These are phyloP conservation scores for Globodera rostochiensis DNA, from an alignment of 1,140 invertebrate genomes.

Conservation along the genomic window DNA sequence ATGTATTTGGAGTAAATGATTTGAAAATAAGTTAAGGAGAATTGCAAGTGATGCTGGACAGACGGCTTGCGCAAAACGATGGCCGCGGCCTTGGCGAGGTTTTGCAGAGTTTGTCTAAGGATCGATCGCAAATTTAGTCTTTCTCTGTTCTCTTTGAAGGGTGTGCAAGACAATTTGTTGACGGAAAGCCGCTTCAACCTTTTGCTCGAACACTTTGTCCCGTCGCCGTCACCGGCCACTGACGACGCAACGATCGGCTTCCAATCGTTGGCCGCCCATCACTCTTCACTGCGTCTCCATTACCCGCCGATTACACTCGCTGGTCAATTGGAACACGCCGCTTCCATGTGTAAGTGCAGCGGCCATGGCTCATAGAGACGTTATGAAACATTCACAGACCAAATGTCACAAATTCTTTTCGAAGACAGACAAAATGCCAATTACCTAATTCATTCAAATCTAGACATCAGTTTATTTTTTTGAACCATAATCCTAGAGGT, in stretches of 20 bases:
- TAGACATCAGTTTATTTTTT: no score
- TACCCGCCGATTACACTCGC: constrained; percentile 48
- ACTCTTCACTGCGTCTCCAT: constrained; percentile 40
- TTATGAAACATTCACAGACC: no score
- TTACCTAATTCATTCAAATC: no score
- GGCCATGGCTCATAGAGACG: no score
- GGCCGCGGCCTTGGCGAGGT: constrained; percentile 89
- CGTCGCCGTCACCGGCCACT: neutral
- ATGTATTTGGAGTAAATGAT: no score
- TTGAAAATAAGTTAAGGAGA: constrained; percentile 31
- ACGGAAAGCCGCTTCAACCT: constrained; percentile 81
- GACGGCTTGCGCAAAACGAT: constrained; percentile 89
- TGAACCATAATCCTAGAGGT: neutral
- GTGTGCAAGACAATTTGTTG: constrained; percentile 81
- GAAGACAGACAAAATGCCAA: no score
- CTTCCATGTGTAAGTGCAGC: neutral
- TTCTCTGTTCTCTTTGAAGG: constrained; percentile 68
- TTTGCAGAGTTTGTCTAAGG: no score
- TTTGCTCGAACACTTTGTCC: constrained; percentile 72
- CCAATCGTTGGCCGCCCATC: constrained; percentile 47
- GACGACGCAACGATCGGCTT: constrained; percentile 38
- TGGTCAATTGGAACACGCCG: constrained; percentile 36
- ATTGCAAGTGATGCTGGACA: constrained; percentile 82
- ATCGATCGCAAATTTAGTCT: neutral
- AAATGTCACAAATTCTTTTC: no score